phyloP scores from a whole-genome alignment of 92 coral and sea anemone genomes.

The Bergia puertoricense region DNA sequence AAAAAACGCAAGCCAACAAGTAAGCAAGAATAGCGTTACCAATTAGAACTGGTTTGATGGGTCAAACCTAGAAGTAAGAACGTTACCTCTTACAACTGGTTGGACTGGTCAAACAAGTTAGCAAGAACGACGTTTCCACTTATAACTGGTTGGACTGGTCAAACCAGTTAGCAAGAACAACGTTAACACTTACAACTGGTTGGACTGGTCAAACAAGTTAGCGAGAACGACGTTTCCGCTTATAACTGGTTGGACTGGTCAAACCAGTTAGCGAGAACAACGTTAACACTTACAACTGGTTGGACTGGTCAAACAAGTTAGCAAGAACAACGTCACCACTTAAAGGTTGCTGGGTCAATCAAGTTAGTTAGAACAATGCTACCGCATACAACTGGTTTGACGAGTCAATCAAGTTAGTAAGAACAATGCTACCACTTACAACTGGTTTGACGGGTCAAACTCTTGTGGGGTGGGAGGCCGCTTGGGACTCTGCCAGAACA shows the following conservation, averaged over 20 bases:
- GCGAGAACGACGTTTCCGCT: too few relatives aligned
- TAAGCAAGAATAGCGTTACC: not conserved
- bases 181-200: conserved; percentile 69
- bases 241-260: too few relatives aligned
- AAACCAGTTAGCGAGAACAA: too few relatives aligned
- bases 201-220: conserved; percentile 51
- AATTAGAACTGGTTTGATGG: not conserved
- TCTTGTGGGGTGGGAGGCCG: conserved; percentile 90
- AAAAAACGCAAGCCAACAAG: not conserved
- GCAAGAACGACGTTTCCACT: not conserved
- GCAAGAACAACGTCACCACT: not conserved
- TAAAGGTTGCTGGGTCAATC: not conserved
- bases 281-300: too few relatives aligned
- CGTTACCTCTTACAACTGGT: not conserved
- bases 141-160: too few relatives aligned
- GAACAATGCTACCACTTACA: conserved; percentile 62
- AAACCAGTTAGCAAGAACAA: not conserved
- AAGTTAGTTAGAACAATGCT: not conserved
- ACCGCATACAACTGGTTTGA: not conserved
- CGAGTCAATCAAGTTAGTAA: not conserved
- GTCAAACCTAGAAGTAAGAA: not conserved
- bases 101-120: not conserved
- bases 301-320: too few relatives aligned
- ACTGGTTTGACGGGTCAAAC: conserved; percentile 61
- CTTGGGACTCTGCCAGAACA: conserved; percentile 96